A percentile compares a stretch with the other conserved stretches of the same genome.
Evolutionary conservation across 30 jellyfish, hydroid and myxozoan species (phyloP).

Genomic region (Clytia hemisphaerica): DNA sequence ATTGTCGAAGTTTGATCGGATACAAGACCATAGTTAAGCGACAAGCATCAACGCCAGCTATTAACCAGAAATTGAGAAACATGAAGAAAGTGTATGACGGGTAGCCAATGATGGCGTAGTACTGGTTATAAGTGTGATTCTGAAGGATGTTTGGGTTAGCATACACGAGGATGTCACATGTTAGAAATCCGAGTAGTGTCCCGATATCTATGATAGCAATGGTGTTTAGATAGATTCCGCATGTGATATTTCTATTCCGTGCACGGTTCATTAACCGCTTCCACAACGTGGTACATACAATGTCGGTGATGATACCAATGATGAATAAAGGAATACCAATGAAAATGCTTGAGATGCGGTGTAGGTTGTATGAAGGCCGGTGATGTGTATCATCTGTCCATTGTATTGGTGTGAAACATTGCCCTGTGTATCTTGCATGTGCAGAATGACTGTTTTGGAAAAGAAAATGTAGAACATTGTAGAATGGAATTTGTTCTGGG

Average conservation of each 20-base stretch:
- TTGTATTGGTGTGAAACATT: too few relatives aligned
- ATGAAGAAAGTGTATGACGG: conserved; percentile 7
- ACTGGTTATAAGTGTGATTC: not conserved
- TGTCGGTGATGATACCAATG: not conserved
- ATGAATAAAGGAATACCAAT: conserved; percentile 1
- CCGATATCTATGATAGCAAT: conserved; percentile 3
- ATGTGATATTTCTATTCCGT: conserved; percentile 1
- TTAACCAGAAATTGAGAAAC: conserved; percentile 11
- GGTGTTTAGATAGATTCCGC: conserved; percentile 7
- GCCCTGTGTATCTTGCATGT: too few relatives aligned
- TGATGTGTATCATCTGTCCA: too few relatives aligned
- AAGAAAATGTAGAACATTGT: too few relatives aligned
- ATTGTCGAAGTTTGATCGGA: conserved; percentile 5
- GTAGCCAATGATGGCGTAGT: not conserved
- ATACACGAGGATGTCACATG: not conserved
- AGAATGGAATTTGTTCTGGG: too few relatives aligned
- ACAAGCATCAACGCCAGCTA: conserved; percentile 18
- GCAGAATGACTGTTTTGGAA: too few relatives aligned
- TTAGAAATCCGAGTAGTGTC: not conserved
- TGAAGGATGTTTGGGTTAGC: not conserved
- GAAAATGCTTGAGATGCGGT: not conserved
- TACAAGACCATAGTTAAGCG: conserved; percentile 7
- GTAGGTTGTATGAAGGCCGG: too few relatives aligned
- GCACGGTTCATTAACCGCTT: not conserved
- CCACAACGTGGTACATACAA: not conserved